Evolutionary conservation across 2,888 invertebrate genomes (phyloP), one percentile per base, ranked within the genome.

Genomic region (Macaria notata): DNA sequence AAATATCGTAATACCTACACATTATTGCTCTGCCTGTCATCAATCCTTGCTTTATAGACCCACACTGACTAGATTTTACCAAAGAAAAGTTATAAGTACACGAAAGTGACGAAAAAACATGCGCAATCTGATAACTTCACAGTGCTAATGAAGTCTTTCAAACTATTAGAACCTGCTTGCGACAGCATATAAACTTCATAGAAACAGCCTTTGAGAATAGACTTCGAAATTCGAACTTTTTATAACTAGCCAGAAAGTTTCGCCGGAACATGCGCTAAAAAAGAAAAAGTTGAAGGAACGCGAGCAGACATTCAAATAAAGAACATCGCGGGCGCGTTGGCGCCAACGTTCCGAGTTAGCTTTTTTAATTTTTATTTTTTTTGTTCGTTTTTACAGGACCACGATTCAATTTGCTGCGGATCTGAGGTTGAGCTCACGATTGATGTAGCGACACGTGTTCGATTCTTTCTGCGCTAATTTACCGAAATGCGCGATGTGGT

Each of bases 341-440:
- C 90, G 90, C 90, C 90, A 88, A 86, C 88, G 84, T 83, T 84
- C 84, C 79, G 77, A 71, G 81, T 78, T 82, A 81, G 77, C 83
- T 86, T 87, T 87, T 87, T 86, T 33, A 46, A 45, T 49, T 54
- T 55, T 81, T 81, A 77, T 82, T 56, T 60, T 59, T 64, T 61
- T 46, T 51, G 4, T 36, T 46, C 9, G 48, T 60, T 61, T 61
- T 66, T 64, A 56, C 54, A 53, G 56, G 74, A 69, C 81, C 83
- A 82, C 82, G 84, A 81, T 87, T 88, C 87, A 88, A 88, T 88
- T 88, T 88, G 87, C 86, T 85, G 72, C 63, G 73, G 76, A 78
- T 81, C 83, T 77, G 70, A 71, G 75, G 74, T 71, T 72, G 76
- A 78, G 80, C 80, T 80, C 84, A 83, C 76, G 79, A 75, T 79